Percentiles rank a stretch among this genome's conserved stretches.
phyloP scores from a whole-genome alignment of 2,888 invertebrate genomes.

The Melanostoma mellinum region DNA sequence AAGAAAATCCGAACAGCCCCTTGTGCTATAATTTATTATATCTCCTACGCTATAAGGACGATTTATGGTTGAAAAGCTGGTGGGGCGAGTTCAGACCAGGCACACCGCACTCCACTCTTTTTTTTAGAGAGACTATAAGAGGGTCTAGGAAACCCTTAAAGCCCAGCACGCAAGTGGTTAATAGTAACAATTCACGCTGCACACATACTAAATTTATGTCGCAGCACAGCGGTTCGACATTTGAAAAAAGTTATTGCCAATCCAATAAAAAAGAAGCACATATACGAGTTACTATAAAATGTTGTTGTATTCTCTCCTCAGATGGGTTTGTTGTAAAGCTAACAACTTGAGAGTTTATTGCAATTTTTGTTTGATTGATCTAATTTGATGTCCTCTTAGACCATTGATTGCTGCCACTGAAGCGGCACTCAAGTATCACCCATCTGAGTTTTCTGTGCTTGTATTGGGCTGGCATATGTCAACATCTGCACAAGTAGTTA shows the following conservation, averaged over 20 bases:
- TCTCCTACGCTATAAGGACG: slow-evolving; percentile 49
- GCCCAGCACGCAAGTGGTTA: slow-evolving; percentile 56
- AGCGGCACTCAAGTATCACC: neutral
- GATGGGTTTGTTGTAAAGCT: slow-evolving; percentile 38
- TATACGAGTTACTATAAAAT: too few relatives aligned
- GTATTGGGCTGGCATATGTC: slow-evolving; percentile 7
- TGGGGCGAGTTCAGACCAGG: slow-evolving; percentile 4
- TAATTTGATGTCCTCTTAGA: slow-evolving; percentile 54
- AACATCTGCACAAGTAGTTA: slow-evolving; percentile 38
- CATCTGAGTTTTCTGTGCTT: neutral
- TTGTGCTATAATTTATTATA: slow-evolving; percentile 66
- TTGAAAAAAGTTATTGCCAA: slow-evolving; percentile 42
- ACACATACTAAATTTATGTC: slow-evolving; percentile 16
- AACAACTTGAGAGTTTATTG: slow-evolving; percentile 65
- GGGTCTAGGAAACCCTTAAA: slow-evolving; percentile 24
- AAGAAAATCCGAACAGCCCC: slow-evolving; percentile 44
- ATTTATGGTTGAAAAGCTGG: slow-evolving; percentile 61
- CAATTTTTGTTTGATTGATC: slow-evolving; percentile 65
- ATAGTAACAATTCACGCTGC: slow-evolving; percentile 33
- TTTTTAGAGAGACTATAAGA: neutral
- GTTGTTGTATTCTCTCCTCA: slow-evolving; percentile 9
- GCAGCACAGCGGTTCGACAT: slow-evolving; percentile 9
- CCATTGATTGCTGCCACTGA: slow-evolving; percentile 32
- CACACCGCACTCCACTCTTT: slow-evolving; percentile 1
- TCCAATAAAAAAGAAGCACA: neutral